phyloP scores from a whole-genome alignment of 2,797 vertebrate species.

The Prionace glauca region DNA sequence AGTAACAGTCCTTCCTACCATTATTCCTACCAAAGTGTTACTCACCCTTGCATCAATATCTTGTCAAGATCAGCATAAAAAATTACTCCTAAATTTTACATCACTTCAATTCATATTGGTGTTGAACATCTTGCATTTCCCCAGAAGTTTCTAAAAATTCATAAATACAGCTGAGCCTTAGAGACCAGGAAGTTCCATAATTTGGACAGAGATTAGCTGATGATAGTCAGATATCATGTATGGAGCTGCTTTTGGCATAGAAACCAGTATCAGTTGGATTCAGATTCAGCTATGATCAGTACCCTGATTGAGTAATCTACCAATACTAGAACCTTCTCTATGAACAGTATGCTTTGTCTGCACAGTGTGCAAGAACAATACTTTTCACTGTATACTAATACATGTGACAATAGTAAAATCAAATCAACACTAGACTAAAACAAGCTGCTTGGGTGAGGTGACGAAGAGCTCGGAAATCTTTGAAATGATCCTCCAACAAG shows the following conservation, averaged over 20 bases:
- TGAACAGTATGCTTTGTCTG: no score
- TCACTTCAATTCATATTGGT: not conserved
- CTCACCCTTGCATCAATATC: not conserved
- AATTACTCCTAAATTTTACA: not conserved
- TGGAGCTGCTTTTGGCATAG: not conserved
- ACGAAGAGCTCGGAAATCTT: not conserved
- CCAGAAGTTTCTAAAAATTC: not conserved
- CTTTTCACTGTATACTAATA: no score
- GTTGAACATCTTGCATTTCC: not conserved
- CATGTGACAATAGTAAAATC: no score
- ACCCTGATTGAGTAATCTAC: not conserved
- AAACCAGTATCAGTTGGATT: not conserved
- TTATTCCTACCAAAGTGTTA: not conserved
- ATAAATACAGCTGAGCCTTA: not conserved
- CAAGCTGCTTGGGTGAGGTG: not conserved
- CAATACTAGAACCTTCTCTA: not conserved
- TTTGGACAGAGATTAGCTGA: not conserved
- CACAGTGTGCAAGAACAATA: no score
- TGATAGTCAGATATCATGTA: not conserved
- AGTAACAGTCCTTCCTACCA: no score
- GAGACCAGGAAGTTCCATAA: not conserved
- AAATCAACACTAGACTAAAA: not conserved
- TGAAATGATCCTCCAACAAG: not conserved
- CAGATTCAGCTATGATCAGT: not conserved
- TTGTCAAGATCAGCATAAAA: not conserved